These are phyloP conservation scores for Drosophila falleni DNA, from an alignment of 2,888 invertebrate genomes.

Conservation along the genomic window DNA sequence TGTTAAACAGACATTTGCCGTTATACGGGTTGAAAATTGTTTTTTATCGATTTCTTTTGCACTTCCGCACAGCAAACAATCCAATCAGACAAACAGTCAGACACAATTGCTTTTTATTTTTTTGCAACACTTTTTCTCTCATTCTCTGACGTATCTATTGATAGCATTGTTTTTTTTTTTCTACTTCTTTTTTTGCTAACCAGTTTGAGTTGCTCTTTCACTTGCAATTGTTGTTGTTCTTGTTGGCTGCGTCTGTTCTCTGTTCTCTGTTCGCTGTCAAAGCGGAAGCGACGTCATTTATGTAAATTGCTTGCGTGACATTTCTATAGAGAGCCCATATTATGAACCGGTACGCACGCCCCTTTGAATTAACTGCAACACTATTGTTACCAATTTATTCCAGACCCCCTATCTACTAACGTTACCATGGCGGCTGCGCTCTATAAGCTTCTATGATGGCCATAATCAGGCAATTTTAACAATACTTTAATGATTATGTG, in stretches of 20 bases:
- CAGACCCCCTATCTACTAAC: neutral
- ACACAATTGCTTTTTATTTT: conserved; percentile 47
- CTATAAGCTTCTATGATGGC: conserved; percentile 48
- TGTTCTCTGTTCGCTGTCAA: conserved; percentile 16
- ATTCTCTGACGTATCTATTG: conserved; percentile 37
- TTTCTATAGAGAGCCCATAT: conserved; percentile 63
- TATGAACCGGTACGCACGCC: conserved; percentile 67
- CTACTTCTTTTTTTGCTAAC: conserved; percentile 40
- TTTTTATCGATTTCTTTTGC: conserved; percentile 61
- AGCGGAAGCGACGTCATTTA: conserved; percentile 79
- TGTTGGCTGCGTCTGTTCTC: conserved; percentile 50
- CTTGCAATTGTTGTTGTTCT: conserved; percentile 53
- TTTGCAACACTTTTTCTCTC: conserved; percentile 62
- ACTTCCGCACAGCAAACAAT: conserved; percentile 63
- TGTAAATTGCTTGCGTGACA: conserved; percentile 83
- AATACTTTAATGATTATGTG: conserved; percentile 8
- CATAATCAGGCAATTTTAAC: conserved; percentile 43
- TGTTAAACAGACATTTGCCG: conserved; percentile 42
- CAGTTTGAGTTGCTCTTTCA: conserved; percentile 45
- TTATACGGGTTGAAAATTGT: conserved; percentile 43
- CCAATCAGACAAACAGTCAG: conserved; percentile 47
- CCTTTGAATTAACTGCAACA: conserved; percentile 52
- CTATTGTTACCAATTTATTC: conserved; percentile 29
- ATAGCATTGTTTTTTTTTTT: conserved; percentile 12
- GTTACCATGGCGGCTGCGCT: conserved; percentile 53